These are phyloP conservation scores for Hystrix cristata DNA, from an alignment of 2,113 vertebrate species.

Conservation along the genomic window DNA sequence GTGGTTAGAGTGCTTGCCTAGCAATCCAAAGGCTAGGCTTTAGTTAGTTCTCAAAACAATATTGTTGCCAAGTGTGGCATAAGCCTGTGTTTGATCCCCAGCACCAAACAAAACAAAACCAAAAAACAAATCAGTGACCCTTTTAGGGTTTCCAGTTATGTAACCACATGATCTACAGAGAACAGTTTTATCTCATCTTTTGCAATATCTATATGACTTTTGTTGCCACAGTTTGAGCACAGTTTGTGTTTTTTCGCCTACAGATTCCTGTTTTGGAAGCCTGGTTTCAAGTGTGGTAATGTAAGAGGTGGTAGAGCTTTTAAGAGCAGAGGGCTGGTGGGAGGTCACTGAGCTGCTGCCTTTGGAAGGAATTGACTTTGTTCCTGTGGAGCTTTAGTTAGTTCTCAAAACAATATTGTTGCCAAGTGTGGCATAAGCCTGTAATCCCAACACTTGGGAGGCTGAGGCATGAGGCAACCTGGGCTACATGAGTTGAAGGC, in stretches of 20 bases:
- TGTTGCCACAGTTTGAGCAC: too few species aligned
- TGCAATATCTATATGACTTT: background rate
- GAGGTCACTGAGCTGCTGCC: background rate
- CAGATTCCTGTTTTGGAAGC: background rate
- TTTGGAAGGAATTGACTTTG: background rate
- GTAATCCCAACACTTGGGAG: background rate
- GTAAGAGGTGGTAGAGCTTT: background rate
- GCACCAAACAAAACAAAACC: too few species aligned
- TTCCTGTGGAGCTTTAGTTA: background rate
- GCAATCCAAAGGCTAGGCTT: too few species aligned
- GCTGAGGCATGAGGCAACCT: background rate
- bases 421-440: background rate
- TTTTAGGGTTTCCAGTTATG: background rate
- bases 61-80: too few species aligned
- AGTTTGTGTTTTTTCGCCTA: too few species aligned
- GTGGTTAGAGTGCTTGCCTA: too few species aligned
- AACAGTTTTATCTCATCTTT: background rate
- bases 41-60: too few species aligned
- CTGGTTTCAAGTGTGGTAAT: background rate
- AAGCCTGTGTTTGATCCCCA: too few species aligned
- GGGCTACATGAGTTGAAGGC: background rate
- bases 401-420: background rate
- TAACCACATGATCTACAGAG: background rate
- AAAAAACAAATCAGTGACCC: too few species aligned
- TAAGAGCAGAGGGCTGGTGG: too few species aligned